Evolutionary conservation across 2,888 invertebrate genomes (phyloP).

Genomic region (Panorpa germanica): DNA sequence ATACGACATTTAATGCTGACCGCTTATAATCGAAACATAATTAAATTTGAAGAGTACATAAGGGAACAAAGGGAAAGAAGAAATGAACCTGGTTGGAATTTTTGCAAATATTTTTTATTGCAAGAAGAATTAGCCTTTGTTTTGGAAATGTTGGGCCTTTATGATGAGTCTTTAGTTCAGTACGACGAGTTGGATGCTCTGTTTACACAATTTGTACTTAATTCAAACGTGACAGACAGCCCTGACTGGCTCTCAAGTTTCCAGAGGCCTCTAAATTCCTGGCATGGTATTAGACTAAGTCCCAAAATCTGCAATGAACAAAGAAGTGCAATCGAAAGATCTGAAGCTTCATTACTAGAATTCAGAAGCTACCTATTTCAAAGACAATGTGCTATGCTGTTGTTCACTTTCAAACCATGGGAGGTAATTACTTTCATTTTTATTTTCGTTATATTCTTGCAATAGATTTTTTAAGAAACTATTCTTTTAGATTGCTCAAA

Average conservation of each 20-base stretch:
- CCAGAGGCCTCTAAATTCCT: constrained; percentile 56
- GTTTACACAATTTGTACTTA: constrained; percentile 90
- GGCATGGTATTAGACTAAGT: constrained; percentile 63
- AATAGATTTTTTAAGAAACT: constrained; percentile 12
- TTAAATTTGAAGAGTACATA: constrained; percentile 78
- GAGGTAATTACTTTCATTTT: constrained; percentile 34
- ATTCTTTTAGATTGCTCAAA: constrained; percentile 52
- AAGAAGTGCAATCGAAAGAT: constrained; percentile 27
- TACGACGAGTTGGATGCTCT: constrained; percentile 95
- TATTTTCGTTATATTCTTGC: not conserved
- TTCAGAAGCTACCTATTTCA: constrained; percentile 87
- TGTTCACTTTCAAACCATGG: constrained; percentile 55
- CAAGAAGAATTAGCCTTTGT: constrained; percentile 92
- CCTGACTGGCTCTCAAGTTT: constrained; percentile 74
- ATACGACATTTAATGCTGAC: constrained; percentile 67
- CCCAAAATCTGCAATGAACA: constrained; percentile 35
- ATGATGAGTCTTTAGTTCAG: constrained; percentile 87
- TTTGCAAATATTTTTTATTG: constrained; percentile 83
- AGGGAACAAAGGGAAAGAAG: constrained; percentile 76
- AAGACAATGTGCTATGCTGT: constrained; percentile 74
- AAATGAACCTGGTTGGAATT: constrained; percentile 84
- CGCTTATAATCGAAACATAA: constrained; percentile 71
- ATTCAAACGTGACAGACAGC: constrained; percentile 75
- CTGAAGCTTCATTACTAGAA: constrained; percentile 58
- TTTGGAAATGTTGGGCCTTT: constrained; percentile 80